Percentiles rank a stretch among this genome's conserved stretches.
Evolutionary conservation across 2,888 invertebrate species (phyloP).

Genomic region (Petrolisthes cinctipes): DNA sequence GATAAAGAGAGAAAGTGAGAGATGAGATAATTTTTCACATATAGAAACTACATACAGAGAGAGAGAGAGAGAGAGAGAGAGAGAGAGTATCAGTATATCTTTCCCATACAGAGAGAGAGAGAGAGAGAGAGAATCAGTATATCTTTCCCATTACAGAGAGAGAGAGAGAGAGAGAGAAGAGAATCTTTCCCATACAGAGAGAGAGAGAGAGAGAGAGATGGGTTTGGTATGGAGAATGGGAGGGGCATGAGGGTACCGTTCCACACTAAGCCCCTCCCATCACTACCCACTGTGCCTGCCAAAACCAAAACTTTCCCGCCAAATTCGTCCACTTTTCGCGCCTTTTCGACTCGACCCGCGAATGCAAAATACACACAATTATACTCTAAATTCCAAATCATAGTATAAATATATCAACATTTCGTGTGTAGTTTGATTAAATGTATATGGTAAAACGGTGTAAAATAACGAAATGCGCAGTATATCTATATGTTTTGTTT

Average conservation of each 20-base stretch:
- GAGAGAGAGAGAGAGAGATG: background rate
- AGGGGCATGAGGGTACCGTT: slow-evolving; percentile 8
- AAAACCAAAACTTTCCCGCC: background rate
- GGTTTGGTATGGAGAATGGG: background rate
- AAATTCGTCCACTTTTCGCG: background rate
- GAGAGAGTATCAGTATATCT: background rate
- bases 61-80: background rate
- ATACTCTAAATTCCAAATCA: background rate
- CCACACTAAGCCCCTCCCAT: slow-evolving; percentile 24
- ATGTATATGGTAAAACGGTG: too few species aligned
- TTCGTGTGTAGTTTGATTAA: too few species aligned
- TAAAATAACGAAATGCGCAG: too few species aligned
- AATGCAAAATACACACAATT: background rate
- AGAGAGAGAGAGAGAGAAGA: background rate
- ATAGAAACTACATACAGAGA: background rate
- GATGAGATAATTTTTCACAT: background rate
- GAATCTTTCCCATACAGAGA: background rate
- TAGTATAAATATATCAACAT: background rate
- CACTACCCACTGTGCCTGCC: background rate
- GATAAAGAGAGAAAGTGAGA: background rate
- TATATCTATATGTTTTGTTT: background rate
- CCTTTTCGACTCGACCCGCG: background rate
- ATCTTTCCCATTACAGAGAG: too few species aligned
- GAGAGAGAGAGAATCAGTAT: background rate
- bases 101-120: background rate